Percentiles rank a stretch among this genome's conserved stretches.
Evolutionary conservation across 1,140 invertebrate genomes (phyloP).

Genomic region (Radopholus similis): DNA sequence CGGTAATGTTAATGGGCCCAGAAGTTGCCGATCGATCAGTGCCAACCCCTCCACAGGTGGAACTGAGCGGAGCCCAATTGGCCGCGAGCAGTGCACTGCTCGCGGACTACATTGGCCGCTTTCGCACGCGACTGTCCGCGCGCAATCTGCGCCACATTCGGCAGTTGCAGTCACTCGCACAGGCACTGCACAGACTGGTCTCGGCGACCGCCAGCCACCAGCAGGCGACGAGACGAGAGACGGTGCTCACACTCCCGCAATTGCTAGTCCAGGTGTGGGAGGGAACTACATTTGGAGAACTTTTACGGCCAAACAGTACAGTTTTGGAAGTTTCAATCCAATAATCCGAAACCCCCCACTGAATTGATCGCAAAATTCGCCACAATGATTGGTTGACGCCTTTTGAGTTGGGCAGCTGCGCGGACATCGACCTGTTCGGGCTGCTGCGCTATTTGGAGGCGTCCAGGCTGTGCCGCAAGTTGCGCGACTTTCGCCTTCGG

Average conservation of each 20-base stretch:
- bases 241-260: slow-evolving; percentile 17
- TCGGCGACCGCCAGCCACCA: slow-evolving; percentile 30
- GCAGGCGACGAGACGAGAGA: no score
- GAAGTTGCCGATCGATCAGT: background rate
- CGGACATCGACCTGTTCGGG: slow-evolving; percentile 46
- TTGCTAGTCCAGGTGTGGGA: slow-evolving; percentile 26
- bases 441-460: slow-evolving; percentile 41
- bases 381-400: background rate
- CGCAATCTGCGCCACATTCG: slow-evolving; percentile 78
- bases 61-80: slow-evolving; percentile 71
- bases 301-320: no score
- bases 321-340: no score
- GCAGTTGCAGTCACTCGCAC: slow-evolving; percentile 78
- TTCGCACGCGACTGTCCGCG: slow-evolving; percentile 72
- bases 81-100: slow-evolving; percentile 31
- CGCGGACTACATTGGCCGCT: slow-evolving; percentile 74
- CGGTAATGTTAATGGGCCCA: slow-evolving; percentile 51
- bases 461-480: slow-evolving; percentile 46
- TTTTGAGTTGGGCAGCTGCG: slow-evolving; percentile 32
- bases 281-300: no score
- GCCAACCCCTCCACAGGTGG: slow-evolving; percentile 35
- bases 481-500: slow-evolving; percentile 43
- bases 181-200: slow-evolving; percentile 68
- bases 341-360: no score
- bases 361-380: background rate